A percentile compares a stretch with the other conserved stretches of the same genome.
Conservation (phyloP, 2,888 invertebrate genomes). For the Meteorus cinctellus region DNA sequence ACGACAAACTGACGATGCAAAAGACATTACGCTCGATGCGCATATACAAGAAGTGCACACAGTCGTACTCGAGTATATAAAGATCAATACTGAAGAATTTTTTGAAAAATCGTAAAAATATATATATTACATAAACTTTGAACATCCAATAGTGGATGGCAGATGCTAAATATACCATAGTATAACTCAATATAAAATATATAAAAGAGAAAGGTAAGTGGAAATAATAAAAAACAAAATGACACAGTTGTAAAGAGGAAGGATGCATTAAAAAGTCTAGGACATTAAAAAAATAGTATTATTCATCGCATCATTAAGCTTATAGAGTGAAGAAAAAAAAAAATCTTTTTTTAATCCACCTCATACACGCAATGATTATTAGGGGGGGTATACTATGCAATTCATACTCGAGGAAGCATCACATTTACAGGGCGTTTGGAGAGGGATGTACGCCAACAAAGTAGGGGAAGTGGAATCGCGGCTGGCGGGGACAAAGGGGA, state of each 20-base stretch:
- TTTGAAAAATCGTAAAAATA: background rate
- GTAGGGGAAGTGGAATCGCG: slow-evolving; percentile 51
- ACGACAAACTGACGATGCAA: background rate
- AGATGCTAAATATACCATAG: too few relatives aligned
- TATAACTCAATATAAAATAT: too few relatives aligned
- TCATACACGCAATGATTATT: background rate
- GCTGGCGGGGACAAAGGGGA: slow-evolving; percentile 52
- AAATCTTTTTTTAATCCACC: background rate
- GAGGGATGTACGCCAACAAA: slow-evolving; percentile 50
- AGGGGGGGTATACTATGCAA: slow-evolving; percentile 18
- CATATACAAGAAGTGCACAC: slow-evolving; percentile 36
- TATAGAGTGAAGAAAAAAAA: background rate
- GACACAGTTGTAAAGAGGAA: background rate
- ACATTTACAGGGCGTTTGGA: slow-evolving; percentile 43
- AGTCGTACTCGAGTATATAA: background rate
- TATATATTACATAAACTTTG: too few relatives aligned
- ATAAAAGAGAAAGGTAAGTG: slow-evolving; percentile 14
- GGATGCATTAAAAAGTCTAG: too few relatives aligned
- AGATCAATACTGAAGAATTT: slow-evolving; percentile 29
- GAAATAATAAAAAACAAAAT: slow-evolving; percentile 15
- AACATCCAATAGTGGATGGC: too few relatives aligned
- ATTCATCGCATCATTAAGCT: slow-evolving; percentile 12
- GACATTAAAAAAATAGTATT: background rate
- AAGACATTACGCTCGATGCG: slow-evolving; percentile 12
- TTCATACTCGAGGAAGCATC: slow-evolving; percentile 42